Evolutionary conservation across 2,888 invertebrate species (phyloP).

Genomic region (Hyposoter dolosus): DNA sequence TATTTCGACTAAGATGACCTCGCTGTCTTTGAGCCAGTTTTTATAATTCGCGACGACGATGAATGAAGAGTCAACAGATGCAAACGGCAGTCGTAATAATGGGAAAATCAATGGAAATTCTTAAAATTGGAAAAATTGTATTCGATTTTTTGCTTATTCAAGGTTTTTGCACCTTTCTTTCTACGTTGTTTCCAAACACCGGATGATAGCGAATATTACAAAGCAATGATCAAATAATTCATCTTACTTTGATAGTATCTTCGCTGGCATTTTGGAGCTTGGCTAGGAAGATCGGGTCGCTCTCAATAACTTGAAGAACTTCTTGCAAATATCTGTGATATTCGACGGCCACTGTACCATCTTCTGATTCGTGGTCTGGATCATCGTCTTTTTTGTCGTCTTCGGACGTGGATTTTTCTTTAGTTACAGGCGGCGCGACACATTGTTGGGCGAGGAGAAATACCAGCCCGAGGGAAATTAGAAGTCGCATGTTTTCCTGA

Average conservation of each 20-base stretch:
- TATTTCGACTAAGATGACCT: too few species aligned
- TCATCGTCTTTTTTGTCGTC: background rate
- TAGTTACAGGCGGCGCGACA: constrained; percentile 85
- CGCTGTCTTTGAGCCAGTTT: too few species aligned
- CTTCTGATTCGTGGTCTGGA: background rate
- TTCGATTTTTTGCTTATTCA: background rate
- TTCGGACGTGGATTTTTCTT: constrained; percentile 63
- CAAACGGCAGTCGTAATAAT: too few species aligned
- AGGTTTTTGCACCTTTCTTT: background rate
- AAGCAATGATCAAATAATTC: constrained; percentile 49
- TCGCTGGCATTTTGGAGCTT: constrained; percentile 93
- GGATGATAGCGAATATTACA: background rate
- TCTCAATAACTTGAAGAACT: constrained; percentile 95
- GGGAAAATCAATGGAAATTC: too few species aligned
- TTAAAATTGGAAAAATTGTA: background rate
- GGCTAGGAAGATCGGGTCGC: constrained; percentile 93
- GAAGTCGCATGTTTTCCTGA: constrained; percentile 13
- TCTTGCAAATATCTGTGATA: constrained; percentile 96
- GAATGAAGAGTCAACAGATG: too few species aligned
- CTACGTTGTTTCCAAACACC: background rate
- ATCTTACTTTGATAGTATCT: constrained; percentile 92
- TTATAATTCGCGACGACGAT: too few species aligned
- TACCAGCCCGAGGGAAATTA: constrained; percentile 36
- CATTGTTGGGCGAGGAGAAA: constrained; percentile 73
- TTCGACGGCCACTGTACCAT: constrained; percentile 80